phyloP scores from a whole-genome alignment of 1,140 invertebrate species.

The Spodoptera litura region DNA sequence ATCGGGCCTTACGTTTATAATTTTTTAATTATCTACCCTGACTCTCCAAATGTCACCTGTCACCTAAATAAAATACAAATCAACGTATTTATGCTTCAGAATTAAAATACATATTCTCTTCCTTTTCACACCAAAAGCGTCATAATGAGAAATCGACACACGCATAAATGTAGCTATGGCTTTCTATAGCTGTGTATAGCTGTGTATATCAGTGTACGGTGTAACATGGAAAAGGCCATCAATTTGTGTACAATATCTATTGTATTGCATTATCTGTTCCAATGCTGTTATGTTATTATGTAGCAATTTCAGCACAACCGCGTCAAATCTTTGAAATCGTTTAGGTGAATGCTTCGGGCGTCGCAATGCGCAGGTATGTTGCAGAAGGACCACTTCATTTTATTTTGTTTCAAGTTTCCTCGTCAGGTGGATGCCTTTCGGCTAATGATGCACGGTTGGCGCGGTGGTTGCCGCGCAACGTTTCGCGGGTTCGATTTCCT shows the following conservation, averaged over 20 bases:
- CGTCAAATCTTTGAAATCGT: slow-evolving; percentile 51
- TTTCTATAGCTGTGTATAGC: background rate
- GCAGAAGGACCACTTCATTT: background rate
- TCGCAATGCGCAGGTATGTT: background rate
- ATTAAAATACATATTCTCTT: too few relatives aligned
- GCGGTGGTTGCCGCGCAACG: too few relatives aligned
- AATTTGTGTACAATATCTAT: slow-evolving; percentile 49
- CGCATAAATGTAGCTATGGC: background rate
- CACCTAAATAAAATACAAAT: too few relatives aligned
- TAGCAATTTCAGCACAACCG: slow-evolving; percentile 52
- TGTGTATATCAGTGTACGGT: background rate
- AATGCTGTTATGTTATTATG: slow-evolving; percentile 54
- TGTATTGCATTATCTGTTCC: slow-evolving; percentile 50
- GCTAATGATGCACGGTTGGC: too few relatives aligned
- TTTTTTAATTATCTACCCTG: too few relatives aligned
- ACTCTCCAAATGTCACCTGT: too few relatives aligned
- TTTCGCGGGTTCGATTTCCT: too few relatives aligned
- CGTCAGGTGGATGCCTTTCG: too few relatives aligned
- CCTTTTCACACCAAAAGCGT: background rate
- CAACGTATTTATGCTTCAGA: too few relatives aligned
- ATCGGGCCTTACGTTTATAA: too few relatives aligned
- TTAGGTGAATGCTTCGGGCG: slow-evolving; percentile 43
- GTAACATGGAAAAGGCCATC: slow-evolving; percentile 7
- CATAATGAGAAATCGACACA: background rate
- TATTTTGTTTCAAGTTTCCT: background rate